Evolutionary conservation across 2,797 vertebrate species (phyloP), one percentile per base, ranked within the genome.

Genomic region (Enteromius afrohamiltoni): DNA sequence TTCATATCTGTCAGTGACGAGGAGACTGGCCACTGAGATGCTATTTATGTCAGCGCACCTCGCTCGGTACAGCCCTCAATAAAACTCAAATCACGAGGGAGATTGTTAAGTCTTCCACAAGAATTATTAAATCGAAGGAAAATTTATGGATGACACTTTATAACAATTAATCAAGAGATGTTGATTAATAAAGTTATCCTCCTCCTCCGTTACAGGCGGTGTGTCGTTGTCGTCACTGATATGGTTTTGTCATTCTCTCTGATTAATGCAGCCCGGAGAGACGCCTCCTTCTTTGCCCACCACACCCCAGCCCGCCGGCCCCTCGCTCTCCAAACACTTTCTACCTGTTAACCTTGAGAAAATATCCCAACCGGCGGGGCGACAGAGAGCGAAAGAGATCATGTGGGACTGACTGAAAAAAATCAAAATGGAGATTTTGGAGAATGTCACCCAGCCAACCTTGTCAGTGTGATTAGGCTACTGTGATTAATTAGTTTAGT

Each of bases 131-230:
- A 96, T 96, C 85, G 93, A 95, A 96, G 94, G 95, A 92, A 95
- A 97, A 96, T 97, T 96, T 97, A 96, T 94, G 93, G 96, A 87
- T 96, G 97, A 96, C 95, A 95, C 95, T 96, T 96, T 93, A 95
- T 94, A 96, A 96, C 96, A 98, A 98, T 98, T 97, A 97, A 97
- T 96, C 96, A 95, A 94, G 92, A 94, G 92, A 92, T 93, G 82
- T 93, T 97, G 95, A 97, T 97, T 96, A 98, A 97, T 96, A 96
- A 96, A 95, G 93, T 95, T 94, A 88, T 84, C 87, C 88, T 82
- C 83, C 71, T 62, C 29, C 73, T 73, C 45, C 7, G 11, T 79
- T 65, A 87, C 89, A 87, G 88, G 82, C 37, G 85, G 83, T 37
- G 85, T 90, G 93, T 86, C 86, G 92, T 90, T 91, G 91, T 93